Percentiles rank a stretch among this genome's conserved stretches.
phyloP scores from a whole-genome alignment of 2,888 invertebrate genomes.

The Stegana nigrithorax region DNA sequence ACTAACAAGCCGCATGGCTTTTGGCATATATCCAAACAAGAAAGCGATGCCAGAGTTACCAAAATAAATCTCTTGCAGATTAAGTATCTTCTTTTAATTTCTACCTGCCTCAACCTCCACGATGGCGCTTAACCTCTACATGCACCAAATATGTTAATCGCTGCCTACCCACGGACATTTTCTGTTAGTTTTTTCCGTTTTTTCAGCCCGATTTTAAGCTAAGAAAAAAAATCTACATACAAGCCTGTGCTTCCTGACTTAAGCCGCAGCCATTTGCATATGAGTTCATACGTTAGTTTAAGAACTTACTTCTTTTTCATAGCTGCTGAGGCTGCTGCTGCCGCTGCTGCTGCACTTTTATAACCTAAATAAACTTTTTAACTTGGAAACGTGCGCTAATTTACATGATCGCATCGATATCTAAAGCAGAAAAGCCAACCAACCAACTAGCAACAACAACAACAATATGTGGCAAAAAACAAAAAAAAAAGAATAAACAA shows the following conservation, averaged over 20 bases:
- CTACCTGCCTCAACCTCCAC: too few relatives aligned
- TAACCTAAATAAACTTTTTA: slow-evolving; percentile 48
- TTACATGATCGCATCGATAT: slow-evolving; percentile 55
- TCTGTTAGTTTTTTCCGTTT: too few relatives aligned
- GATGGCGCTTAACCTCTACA: too few relatives aligned
- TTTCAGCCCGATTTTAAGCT: too few relatives aligned
- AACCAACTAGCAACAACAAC: not conserved
- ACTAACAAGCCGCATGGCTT: too few relatives aligned
- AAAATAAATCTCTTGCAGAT: too few relatives aligned
- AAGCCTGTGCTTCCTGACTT: slow-evolving; percentile 17
- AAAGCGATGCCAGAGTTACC: too few relatives aligned
- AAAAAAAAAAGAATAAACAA: not conserved
- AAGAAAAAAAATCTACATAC: slow-evolving; percentile 14
- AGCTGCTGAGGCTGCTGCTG: too few relatives aligned
- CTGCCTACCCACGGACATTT: slow-evolving; percentile 11
- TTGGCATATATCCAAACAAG: too few relatives aligned
- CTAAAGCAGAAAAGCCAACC: not conserved
- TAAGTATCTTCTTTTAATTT: too few relatives aligned
- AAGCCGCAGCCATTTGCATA: slow-evolving; percentile 48
- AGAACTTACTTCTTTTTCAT: slow-evolving; percentile 33
- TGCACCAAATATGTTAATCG: slow-evolving; percentile 16
- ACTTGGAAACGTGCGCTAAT: slow-evolving; percentile 58
- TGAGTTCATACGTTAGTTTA: slow-evolving; percentile 59
- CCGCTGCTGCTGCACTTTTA: too few relatives aligned
- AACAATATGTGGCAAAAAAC: not conserved